Evolutionary conservation across 2,113 vertebrate species (phyloP).

Genomic region (Grammomys dolichurus): DNA sequence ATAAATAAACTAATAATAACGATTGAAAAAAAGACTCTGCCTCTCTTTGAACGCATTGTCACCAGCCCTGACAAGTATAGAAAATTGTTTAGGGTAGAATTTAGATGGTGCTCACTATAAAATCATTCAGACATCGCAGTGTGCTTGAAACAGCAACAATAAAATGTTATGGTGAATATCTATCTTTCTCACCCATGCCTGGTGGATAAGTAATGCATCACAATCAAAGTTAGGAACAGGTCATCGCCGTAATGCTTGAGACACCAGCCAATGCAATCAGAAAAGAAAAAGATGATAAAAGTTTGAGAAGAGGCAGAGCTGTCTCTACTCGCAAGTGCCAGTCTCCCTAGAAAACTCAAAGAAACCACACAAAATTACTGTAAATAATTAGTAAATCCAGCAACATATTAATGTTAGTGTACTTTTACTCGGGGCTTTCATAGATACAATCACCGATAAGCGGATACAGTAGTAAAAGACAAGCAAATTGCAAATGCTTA

Average conservation of each 20-base stretch:
- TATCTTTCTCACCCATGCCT: not conserved
- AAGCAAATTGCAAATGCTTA: not conserved
- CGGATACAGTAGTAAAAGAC: not conserved
- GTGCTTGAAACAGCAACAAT: slow-evolving; percentile 18
- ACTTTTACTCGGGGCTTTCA: not conserved
- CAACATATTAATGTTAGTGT: not conserved
- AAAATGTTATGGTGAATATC: not conserved
- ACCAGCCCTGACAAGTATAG: not conserved
- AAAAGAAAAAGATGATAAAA: slow-evolving; percentile 45
- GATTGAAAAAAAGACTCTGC: not conserved
- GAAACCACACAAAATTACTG: not conserved
- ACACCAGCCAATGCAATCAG: not conserved
- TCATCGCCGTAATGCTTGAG: not conserved
- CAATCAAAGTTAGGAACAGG: not conserved
- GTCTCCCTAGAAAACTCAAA: not conserved
- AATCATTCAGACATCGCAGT: not conserved
- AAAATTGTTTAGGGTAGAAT: not conserved
- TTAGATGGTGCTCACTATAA: not conserved
- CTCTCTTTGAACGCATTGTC: not conserved
- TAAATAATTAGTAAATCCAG: not conserved
- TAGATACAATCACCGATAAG: too few relatives aligned
- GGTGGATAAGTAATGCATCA: not conserved
- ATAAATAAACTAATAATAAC: not conserved
- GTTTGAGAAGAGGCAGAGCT: not conserved
- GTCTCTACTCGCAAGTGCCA: not conserved